Base-by-base conservation (phyloP, 1,140 invertebrate genomes). In the Leptopilina boulardi region DNA sequence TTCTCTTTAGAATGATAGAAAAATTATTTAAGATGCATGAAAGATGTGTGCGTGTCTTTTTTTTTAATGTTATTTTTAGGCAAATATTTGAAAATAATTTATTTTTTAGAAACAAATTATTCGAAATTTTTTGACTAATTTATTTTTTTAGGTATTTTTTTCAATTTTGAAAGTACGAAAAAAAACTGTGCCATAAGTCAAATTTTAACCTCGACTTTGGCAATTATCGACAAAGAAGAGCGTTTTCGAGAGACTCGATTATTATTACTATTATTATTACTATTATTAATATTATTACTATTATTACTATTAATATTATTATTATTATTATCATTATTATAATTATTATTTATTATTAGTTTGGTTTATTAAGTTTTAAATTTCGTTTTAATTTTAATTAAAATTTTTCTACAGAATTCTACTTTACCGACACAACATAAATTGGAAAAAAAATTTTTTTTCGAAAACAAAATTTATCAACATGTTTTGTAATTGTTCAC, bases 71-170 rank as follows among this genome's bases (percentile, higher is more conserved):
- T 51, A 18, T 51, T 54, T 59, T 59, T 26, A 59, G n/a, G n/a
- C n/a, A 54, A 8, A 18, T 3, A 6, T 54, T 9, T 6, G 18
- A 73, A 21, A 51, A 18, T 18, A 18, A 51, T 18, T n/a, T n/a
- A n/a, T 5, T 18, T 51, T 51, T 18, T 2, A 18, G 15, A 3
- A 11, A 6, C 9, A 9, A 9, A 42, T 42, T 4, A 4, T 42
- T 42, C 9, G 1, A 9, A 11, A 44, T 10, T n/a, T 59, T 71
- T 73, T 0, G 13, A 6, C 13, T n/a, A n/a, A n/a, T n/a, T n/a
- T n/a, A n/a, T n/a, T n/a, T n/a, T n/a, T 38, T 38, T 38, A 38
- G 34, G 5, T 38, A 4, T 41, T 47, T 80, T 71, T 44, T 8
- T 26, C n/a, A n/a, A n/a, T n/a, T 54, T 54, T 54, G 18, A 19